phyloP scores from a whole-genome alignment of 2,797 vertebrate genomes.

The Etheostoma perlongum region DNA sequence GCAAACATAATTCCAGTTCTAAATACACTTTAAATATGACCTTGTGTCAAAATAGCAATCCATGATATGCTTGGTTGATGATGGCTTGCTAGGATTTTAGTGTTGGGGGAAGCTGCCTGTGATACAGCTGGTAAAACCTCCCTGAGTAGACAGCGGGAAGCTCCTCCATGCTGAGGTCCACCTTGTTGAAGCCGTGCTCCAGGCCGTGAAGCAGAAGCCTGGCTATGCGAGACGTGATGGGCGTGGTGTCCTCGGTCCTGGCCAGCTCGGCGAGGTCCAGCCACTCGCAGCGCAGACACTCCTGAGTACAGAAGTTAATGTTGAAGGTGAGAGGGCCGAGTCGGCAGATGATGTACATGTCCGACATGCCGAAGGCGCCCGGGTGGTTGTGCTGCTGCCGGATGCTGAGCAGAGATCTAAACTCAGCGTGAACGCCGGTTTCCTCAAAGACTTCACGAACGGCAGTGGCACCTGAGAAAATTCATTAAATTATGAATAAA shows the following conservation, averaged over 20 bases:
- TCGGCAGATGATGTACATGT: constrained; percentile 95
- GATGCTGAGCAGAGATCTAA: constrained; percentile 92
- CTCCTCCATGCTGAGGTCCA: constrained; percentile 90
- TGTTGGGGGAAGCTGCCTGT: constrained; percentile 86
- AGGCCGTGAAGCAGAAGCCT: constrained; percentile 89
- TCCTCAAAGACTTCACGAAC: constrained; percentile 96
- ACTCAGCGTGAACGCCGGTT: constrained; percentile 92
- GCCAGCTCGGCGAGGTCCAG: constrained; percentile 87
- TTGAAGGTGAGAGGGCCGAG: constrained; percentile 87
- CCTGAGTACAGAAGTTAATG: constrained; percentile 91
- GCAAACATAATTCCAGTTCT: constrained; percentile 31
- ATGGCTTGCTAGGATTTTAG: constrained; percentile 47
- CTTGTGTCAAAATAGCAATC: not conserved
- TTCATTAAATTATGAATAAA: not conserved
- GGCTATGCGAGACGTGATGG: constrained; percentile 90
- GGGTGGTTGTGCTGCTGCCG: constrained; percentile 94
- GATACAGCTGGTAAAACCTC: constrained; percentile 92
- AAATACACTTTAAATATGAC: constrained; percentile 42
- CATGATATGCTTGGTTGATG: not conserved
- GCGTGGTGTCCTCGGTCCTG: constrained; percentile 80
- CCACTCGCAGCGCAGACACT: constrained; percentile 94
- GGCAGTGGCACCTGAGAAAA: constrained; percentile 89
- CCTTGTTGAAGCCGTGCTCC: constrained; percentile 86
- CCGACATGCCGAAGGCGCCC: constrained; percentile 93
- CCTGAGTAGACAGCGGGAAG: constrained; percentile 90